Evolutionary conservation across 2,797 vertebrate genomes (phyloP).

Genomic region (Cichlasoma orientale): DNA sequence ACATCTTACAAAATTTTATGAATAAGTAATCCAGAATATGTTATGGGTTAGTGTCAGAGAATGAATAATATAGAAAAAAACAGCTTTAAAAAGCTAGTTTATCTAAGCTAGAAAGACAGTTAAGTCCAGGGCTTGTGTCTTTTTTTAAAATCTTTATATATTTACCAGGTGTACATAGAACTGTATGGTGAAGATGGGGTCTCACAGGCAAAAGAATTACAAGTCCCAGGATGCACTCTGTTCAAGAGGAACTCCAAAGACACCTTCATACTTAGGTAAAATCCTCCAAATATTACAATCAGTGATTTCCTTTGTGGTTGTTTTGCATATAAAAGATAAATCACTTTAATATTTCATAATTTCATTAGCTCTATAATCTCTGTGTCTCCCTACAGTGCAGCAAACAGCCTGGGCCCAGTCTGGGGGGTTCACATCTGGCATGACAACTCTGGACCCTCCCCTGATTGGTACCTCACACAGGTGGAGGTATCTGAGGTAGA

Average conservation of each 20-base stretch:
- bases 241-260: conserved; percentile 84
- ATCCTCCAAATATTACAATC: background rate
- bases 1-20: background rate
- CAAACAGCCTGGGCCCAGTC: conserved; percentile 78
- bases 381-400: conserved; percentile 61
- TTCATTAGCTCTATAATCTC: background rate
- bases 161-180: conserved; percentile 81
- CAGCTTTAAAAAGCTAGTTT: background rate
- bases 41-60: background rate
- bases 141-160: background rate
- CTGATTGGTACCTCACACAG: conserved; percentile 82
- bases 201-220: conserved; percentile 84
- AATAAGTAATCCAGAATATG: background rate
- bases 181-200: conserved; percentile 80
- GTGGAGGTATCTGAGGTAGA: conserved; percentile 80
- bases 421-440: conserved; percentile 86
- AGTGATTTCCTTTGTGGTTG: background rate
- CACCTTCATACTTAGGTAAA: conserved; percentile 87
- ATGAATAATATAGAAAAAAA: background rate
- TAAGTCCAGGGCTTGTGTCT: background rate
- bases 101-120: background rate
- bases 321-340: background rate
- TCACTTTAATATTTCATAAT: background rate
- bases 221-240: conserved; percentile 75
- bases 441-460: conserved; percentile 78